Conservation (phyloP, 2,888 invertebrate species). For the Phlogophora meticulosa region DNA sequence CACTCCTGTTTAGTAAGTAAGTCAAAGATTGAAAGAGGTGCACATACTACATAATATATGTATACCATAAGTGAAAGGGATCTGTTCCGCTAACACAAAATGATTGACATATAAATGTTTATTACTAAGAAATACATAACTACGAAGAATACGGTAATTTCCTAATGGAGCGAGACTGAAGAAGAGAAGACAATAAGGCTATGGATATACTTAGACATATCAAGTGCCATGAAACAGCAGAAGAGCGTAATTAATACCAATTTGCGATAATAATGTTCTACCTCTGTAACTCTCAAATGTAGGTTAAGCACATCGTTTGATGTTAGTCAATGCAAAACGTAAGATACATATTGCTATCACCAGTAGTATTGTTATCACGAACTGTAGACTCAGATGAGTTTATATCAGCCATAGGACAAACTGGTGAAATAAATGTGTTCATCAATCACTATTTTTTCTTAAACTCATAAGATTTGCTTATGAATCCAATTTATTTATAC, state of each 20-base stretch:
- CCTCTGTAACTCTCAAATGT: neutral
- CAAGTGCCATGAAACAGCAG: neutral
- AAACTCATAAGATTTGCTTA: neutral
- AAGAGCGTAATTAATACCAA: neutral
- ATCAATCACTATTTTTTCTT: no score
- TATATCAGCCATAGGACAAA: neutral
- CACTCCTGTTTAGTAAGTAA: neutral
- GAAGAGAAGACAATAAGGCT: neutral
- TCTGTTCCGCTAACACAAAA: conserved; percentile 3
- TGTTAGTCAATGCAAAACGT: neutral
- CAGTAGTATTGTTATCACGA: neutral
- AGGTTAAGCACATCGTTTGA: neutral
- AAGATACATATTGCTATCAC: neutral
- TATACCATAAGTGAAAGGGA: neutral
- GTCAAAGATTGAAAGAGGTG: conserved; percentile 2
- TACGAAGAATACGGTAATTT: neutral
- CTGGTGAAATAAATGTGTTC: neutral
- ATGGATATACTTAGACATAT: neutral
- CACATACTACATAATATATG: neutral
- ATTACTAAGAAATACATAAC: neutral
- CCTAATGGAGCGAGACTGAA: neutral
- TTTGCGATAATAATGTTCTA: neutral
- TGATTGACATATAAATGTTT: neutral
- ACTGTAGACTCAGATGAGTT: neutral
- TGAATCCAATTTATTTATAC: no score